Conservation (phyloP, 2,888 invertebrate genomes). For the Slavum lentiscoides region DNA sequence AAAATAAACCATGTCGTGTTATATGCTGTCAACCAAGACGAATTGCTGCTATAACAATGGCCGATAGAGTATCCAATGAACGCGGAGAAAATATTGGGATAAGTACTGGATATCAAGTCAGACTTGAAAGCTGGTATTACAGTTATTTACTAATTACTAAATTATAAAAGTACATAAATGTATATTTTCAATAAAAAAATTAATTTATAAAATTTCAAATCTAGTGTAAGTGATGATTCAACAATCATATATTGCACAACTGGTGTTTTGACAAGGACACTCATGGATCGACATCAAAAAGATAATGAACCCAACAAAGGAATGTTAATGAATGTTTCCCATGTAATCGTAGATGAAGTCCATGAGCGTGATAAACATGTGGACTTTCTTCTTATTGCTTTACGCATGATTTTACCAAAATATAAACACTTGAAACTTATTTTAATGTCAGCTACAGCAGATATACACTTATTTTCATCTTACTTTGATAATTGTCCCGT, state of each 20-base stretch:
- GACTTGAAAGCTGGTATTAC: constrained; percentile 72
- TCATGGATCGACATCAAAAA: constrained; percentile 72
- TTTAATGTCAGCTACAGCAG: constrained; percentile 94
- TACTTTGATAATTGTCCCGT: constrained; percentile 84
- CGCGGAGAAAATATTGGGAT: constrained; percentile 65
- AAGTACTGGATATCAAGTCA: constrained; percentile 68
- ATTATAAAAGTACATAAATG: too few species aligned
- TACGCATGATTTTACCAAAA: constrained; percentile 74
- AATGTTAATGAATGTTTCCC: constrained; percentile 75
- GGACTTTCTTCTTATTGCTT: constrained; percentile 86
- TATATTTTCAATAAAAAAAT: not conserved
- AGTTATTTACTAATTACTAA: not conserved
- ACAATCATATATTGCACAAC: constrained; percentile 85
- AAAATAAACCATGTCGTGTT: constrained; percentile 73
- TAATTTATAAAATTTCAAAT: not conserved
- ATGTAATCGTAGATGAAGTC: constrained; percentile 90
- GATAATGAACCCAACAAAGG: constrained; percentile 57
- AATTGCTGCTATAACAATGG: constrained; percentile 85
- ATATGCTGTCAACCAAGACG: constrained; percentile 92
- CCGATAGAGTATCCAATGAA: constrained; percentile 78
- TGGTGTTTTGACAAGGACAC: constrained; percentile 82
- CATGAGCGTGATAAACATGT: constrained; percentile 92
- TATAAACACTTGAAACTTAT: constrained; percentile 77
- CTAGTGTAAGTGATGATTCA: constrained; percentile 34
- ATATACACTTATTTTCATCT: constrained; percentile 76